Percentiles rank a stretch among this genome's conserved stretches.
Evolutionary conservation across 2,797 vertebrate genomes (phyloP).

Genomic region (Xerus rutilus): DNA sequence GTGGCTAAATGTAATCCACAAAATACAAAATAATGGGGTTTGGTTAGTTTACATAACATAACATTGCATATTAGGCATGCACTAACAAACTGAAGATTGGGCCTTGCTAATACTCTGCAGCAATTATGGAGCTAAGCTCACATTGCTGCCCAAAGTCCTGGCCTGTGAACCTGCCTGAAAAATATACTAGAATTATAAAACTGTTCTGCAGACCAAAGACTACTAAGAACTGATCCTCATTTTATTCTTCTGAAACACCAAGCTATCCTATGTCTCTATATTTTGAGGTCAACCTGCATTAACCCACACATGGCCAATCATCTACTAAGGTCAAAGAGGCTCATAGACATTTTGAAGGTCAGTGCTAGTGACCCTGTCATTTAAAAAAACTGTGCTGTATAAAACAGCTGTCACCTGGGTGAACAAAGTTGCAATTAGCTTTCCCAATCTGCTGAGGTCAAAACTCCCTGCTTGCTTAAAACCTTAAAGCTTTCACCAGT

Average conservation of each 20-base stretch:
- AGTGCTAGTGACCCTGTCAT: background rate
- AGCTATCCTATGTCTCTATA: background rate
- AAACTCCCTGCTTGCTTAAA: background rate
- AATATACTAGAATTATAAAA: background rate
- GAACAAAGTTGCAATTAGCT: background rate
- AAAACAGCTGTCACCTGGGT: background rate
- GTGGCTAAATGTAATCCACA: background rate
- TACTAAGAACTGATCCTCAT: background rate
- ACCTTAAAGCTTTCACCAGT: background rate
- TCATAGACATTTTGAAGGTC: background rate
- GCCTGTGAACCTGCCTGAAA: background rate
- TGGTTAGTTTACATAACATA: background rate
- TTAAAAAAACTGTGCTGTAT: background rate
- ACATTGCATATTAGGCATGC: background rate
- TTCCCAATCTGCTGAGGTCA: background rate
- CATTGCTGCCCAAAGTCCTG: background rate
- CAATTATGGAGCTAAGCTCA: background rate
- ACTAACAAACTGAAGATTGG: background rate
- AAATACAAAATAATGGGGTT: background rate
- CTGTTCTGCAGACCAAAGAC: background rate
- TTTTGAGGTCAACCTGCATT: constrained; percentile 7
- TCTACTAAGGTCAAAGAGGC: background rate
- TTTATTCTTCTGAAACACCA: background rate
- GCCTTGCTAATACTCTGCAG: background rate
- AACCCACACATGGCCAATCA: background rate